phyloP scores from a whole-genome alignment of 2,888 invertebrate species.

The Eristalinus aeneus region DNA sequence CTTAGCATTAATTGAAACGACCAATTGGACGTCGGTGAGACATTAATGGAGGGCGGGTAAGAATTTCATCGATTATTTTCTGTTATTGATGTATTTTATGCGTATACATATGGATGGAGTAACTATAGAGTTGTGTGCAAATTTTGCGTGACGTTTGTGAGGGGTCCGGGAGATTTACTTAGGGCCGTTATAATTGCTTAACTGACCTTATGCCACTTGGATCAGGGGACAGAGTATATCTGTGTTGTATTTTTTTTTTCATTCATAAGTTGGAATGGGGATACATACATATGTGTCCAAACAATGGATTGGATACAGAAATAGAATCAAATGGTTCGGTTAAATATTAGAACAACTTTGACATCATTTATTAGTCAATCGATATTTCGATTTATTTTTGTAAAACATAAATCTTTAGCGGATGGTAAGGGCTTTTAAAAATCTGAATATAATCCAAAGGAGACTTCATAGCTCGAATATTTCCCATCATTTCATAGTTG shows the following conservation, averaged over 20 bases:
- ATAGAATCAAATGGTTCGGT: background rate
- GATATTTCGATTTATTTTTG: background rate
- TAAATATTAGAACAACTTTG: background rate
- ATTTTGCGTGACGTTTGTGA: background rate
- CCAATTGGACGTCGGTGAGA: slow-evolving; percentile 1
- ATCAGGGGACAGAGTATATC: slow-evolving; percentile 16
- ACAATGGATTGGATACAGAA: background rate
- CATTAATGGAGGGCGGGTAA: background rate
- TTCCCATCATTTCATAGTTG: too few species aligned
- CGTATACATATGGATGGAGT: background rate
- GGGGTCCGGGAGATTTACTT: slow-evolving; percentile 16
- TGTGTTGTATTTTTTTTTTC: slow-evolving; percentile 15
- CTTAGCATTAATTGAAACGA: slow-evolving; percentile 46
- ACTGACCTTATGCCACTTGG: slow-evolving; percentile 21
- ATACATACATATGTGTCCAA: background rate
- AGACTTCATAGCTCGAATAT: too few species aligned
- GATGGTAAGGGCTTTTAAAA: too few species aligned
- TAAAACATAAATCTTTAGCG: background rate
- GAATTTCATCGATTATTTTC: slow-evolving; percentile 41
- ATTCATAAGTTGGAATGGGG: slow-evolving; percentile 31
- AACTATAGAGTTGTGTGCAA: background rate
- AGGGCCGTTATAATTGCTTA: slow-evolving; percentile 21
- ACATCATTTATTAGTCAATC: background rate
- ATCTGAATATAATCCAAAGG: too few species aligned
- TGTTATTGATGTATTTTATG: slow-evolving; percentile 15